Evolutionary conservation across 2,113 vertebrate species (phyloP).

Genomic region (Malaclemys terrapin): DNA sequence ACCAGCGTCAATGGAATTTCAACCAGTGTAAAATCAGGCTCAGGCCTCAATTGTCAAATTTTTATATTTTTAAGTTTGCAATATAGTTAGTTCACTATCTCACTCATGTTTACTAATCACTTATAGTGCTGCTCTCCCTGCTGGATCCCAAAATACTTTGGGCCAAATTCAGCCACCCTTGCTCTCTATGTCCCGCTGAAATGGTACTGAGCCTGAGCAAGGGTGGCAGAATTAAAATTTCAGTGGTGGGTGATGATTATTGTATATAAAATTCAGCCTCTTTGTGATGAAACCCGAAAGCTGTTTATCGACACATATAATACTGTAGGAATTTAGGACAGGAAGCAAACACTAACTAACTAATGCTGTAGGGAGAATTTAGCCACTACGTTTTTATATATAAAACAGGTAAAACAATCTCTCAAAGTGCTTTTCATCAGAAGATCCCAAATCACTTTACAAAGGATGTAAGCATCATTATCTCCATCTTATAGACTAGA

Average conservation of each 20-base stretch:
- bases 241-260: not conserved
- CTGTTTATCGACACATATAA: not conserved
- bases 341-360: not conserved
- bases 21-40: not conserved
- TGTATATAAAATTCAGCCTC: rapidly evolving
- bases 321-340: not conserved
- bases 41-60: rapidly evolving
- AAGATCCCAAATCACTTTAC: not conserved
- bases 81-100: not conserved
- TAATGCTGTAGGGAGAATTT: not conserved
- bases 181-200: not conserved
- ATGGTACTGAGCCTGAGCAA: not conserved
- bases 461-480: not conserved
- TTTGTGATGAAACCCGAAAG: rapidly evolving
- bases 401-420: not conserved
- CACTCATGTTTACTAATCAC: not conserved
- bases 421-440: not conserved
- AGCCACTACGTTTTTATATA: not conserved
- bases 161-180: not conserved
- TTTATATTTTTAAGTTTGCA: not conserved
- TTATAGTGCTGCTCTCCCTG: not conserved
- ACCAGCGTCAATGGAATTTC: not conserved
- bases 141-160: not conserved
- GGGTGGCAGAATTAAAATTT: not conserved
- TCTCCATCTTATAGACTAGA: rapidly evolving